Base-by-base conservation (phyloP, 2,888 invertebrate species). In the Lithosia quadra region DNA sequence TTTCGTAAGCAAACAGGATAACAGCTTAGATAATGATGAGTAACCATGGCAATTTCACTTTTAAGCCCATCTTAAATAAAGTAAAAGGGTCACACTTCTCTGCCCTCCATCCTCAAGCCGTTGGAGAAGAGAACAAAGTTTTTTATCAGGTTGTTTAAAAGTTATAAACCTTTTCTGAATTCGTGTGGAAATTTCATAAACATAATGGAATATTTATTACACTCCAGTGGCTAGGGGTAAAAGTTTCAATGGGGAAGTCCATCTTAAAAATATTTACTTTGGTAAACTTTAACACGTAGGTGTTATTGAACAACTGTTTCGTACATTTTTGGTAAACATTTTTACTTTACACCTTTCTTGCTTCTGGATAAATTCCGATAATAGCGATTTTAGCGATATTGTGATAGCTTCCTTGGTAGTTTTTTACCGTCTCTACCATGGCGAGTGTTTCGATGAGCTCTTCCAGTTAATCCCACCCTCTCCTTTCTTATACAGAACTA, bases 161-260 rank as follows among this genome's bases (percentile, higher is more conserved):
- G 49, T 49, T 49, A 8, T 49, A 49, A 49, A 49, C 49, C 49
- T 49, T 49, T 49, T 49, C n/a, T n/a, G 49, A 49, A 49, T 49
- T 49, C 49, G 49, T 49, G 49, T 49, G 49, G 49, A 49, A 49
- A 49, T 49, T 49, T 49, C 49, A 49, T 49, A 49, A 49, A 49
- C n/a, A 49, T 49, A 49, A 49, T 49, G 49, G 49, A 49, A 49
- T 49, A 49, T 49, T 49, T 49, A 49, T 49, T 9, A 49, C 49
- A 49, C 49, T 49, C 43, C 49, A 49, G 49, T 49, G 49, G 49
- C 49, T 49, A 49, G n/a, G 49, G 49, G 49, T n/a, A 49, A 10
- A 49, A 49, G 49, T 49, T 49, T 15, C 18, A 49, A 49, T 18
- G 49, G 49, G 18, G 18, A n/a, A 49, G 49, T 49, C 49, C 49